phyloP scores from a whole-genome alignment of 1,140 invertebrate species.

The Pantala flavescens region DNA sequence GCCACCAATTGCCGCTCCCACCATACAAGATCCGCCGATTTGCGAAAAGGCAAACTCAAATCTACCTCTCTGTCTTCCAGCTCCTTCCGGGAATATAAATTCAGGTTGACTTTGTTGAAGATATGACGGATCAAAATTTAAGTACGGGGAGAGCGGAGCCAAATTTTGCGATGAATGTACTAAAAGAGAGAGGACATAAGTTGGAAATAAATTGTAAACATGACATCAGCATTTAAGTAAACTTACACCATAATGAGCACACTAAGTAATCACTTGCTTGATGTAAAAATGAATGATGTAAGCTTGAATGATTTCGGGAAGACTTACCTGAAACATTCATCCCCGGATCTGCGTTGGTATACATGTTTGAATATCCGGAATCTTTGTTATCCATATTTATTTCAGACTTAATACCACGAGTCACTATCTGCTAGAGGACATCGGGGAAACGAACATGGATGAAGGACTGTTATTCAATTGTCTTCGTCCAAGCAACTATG shows the following conservation, averaged over 20 bases:
- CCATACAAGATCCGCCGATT: constrained; percentile 78
- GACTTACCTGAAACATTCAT: not conserved
- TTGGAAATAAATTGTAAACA: no score
- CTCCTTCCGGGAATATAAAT: constrained; percentile 86
- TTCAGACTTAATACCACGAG: not conserved
- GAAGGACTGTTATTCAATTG: not conserved
- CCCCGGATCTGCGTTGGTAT: not conserved
- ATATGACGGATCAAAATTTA: constrained; percentile 83
- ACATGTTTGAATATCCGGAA: not conserved
- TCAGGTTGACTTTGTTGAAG: constrained; percentile 73
- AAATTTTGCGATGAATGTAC: not conserved
- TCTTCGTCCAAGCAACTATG: not conserved
- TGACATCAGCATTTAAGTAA: no score
- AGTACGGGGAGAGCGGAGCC: constrained; percentile 67
- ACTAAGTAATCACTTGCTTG: no score
- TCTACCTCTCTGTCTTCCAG: constrained; percentile 63
- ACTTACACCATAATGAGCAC: no score
- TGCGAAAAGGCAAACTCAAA: constrained; percentile 87
- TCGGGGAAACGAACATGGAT: not conserved
- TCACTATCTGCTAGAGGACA: not conserved
- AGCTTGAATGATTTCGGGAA: not conserved
- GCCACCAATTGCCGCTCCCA: constrained; percentile 75
- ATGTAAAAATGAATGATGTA: no score
- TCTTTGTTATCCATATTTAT: not conserved
- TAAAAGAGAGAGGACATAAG: not conserved